Evolutionary conservation across 2,888 invertebrate species (phyloP), one percentile per base, ranked within the genome.

Genomic region (Epirrita christyi): DNA sequence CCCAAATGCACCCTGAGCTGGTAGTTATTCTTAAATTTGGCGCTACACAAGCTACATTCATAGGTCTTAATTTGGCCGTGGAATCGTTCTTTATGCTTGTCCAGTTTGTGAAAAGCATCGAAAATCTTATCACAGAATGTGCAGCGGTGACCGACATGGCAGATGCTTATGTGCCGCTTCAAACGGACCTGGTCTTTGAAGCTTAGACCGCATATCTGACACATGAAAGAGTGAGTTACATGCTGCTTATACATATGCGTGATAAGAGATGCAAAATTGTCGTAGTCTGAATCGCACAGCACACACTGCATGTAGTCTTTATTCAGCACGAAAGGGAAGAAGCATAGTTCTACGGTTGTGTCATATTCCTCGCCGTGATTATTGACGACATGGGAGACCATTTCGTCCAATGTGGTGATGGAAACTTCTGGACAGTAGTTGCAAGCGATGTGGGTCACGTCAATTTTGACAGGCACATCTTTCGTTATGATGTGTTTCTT

Each of bases 121-220:
- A 93, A 93, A 0, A 88, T 79, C 64, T 89, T 92, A 0, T 84
- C 84, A 61, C 93, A 93, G 9, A 77, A 34, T 0, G 73, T 71
- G 47, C 88, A 88, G 6, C 68, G 68, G 40, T 76, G 76, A 0
- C 81, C 85, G 0, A 76, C 57, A 37, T 88, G 88, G 6, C 73
- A 67, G 13, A 74, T 75, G 2, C 63, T 77, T 0, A 85, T 79
- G 42, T 89, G 88, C 11, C 85, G 70, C 29, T 82, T 83, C 14
- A 89, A 63, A 4, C 85, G 72, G 1, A 76, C 67, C 27, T 78
- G 75, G 53, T 78, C 77, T 13, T 79, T 80, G 53, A 87, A 88
- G 49, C 85, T 80, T 0, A 75, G 11, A 0, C 89, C 89, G 49
- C 89, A 88, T 0, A 80, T 77, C 48, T 87, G 85, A 45, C 89